Conservation (phyloP, 2,797 vertebrate genomes). For the Betta splendens region DNA sequence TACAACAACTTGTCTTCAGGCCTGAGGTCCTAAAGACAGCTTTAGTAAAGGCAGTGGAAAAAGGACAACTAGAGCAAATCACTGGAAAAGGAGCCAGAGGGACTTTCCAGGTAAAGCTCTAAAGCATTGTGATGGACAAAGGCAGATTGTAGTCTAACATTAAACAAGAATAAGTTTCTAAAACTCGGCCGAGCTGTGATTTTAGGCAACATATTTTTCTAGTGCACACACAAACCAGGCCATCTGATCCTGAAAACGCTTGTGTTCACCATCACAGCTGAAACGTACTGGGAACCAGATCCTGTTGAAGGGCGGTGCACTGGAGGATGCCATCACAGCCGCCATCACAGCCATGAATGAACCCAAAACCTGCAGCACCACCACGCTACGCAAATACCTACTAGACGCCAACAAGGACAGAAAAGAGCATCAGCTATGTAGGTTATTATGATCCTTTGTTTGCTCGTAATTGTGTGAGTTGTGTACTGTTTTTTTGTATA, state of each 20-base stretch:
- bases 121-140: no score
- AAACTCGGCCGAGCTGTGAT: no score
- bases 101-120: conserved; percentile 91
- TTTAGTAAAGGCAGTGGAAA: conserved; percentile 93
- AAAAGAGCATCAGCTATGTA: conserved; percentile 90
- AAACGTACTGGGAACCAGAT: conserved; percentile 92
- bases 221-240: neutral
- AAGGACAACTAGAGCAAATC: conserved; percentile 94
- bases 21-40: conserved; percentile 93
- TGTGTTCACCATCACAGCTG: conserved; percentile 78
- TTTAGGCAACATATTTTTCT: no score
- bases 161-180: neutral
- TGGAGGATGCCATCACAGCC: conserved; percentile 94
- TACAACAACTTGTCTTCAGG: conserved; percentile 69
- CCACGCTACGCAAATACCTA: conserved; percentile 91
- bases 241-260: neutral
- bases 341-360: conserved; percentile 99
- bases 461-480: no score
- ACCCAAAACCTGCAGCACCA: conserved; percentile 97
- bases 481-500: no score
- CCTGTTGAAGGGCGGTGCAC: conserved; percentile 86
- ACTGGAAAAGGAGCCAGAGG: conserved; percentile 97
- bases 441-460: no score
- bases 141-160: no score
- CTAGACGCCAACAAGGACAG: conserved; percentile 91